These are phyloP conservation scores for Contarinia nasturtii DNA, from an alignment of 1,140 invertebrate species.

Conservation along the genomic window DNA sequence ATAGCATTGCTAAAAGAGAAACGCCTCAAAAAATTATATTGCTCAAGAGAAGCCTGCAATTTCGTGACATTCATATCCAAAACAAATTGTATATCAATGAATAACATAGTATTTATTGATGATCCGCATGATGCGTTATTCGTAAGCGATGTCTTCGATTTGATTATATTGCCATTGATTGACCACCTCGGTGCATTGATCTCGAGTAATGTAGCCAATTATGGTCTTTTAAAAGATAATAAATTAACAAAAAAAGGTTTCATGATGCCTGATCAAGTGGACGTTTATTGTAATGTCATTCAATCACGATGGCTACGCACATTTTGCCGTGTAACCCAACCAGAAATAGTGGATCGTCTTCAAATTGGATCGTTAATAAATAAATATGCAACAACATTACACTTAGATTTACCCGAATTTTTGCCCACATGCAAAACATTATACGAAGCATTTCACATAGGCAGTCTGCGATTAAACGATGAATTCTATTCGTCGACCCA, in stretches of 20 bases:
- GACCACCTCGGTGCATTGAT: constrained; percentile 21
- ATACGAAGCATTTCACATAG: not conserved
- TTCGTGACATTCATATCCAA: constrained; percentile 23
- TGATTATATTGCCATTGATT: constrained; percentile 19
- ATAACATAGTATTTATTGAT: constrained; percentile 19
- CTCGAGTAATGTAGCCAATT: constrained; percentile 12
- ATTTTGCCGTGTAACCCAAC: constrained; percentile 20
- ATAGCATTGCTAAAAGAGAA: constrained; percentile 25
- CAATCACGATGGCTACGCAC: constrained; percentile 18
- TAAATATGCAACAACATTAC: constrained; percentile 21
- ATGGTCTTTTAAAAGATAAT: constrained; percentile 11
- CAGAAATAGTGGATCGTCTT: constrained; percentile 15
- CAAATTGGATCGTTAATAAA: constrained; percentile 19
- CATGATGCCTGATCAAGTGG: constrained; percentile 18
- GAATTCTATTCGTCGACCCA: too few species aligned
- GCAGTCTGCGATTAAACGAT: not conserved
- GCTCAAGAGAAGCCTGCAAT: constrained; percentile 16
- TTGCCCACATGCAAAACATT: not conserved
- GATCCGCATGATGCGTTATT: constrained; percentile 12
- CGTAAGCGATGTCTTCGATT: constrained; percentile 20
- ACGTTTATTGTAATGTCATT: constrained; percentile 18
- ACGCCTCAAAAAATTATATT: constrained; percentile 21
- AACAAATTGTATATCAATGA: constrained; percentile 18
- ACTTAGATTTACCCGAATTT: constrained; percentile 12
- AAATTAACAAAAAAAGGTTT: constrained; percentile 17